A percentile compares a stretch with the other conserved stretches of the same genome.
phyloP scores from a whole-genome alignment of 2,888 invertebrate genomes.

The Eupithecia inturbata region DNA sequence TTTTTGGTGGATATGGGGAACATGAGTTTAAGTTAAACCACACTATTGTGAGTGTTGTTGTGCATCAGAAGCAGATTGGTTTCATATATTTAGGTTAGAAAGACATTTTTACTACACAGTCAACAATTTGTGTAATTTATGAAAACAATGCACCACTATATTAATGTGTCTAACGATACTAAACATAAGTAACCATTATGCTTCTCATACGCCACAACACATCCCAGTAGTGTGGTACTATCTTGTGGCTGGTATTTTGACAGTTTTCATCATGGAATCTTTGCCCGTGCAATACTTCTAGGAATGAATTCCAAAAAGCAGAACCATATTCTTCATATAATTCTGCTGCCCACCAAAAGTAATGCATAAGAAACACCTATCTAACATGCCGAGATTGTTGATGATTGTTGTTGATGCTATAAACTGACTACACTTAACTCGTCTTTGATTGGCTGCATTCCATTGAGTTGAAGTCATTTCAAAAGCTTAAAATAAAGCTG shows the following conservation, averaged over 20 bases:
- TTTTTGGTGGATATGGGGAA: neutral
- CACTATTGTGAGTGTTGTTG: neutral
- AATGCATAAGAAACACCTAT: neutral
- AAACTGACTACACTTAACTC: neutral
- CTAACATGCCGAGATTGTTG: neutral
- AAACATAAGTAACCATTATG: neutral
- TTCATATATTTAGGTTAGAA: neutral
- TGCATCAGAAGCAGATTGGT: neutral
- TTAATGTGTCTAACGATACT: neutral
- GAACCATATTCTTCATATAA: too few relatives aligned
- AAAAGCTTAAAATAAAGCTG: neutral
- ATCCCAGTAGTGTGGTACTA: neutral
- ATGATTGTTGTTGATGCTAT: neutral
- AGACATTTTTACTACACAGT: too few relatives aligned
- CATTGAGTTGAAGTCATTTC: conserved; percentile 1
- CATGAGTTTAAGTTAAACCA: neutral
- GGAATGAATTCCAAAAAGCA: too few relatives aligned
- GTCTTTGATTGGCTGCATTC: neutral
- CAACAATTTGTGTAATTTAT: too few relatives aligned
- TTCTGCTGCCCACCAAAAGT: neutral
- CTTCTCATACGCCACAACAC: neutral
- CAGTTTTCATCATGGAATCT: neutral
- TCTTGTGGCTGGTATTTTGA: neutral
- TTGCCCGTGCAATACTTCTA: neutral
- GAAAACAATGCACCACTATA: too few relatives aligned